Evolutionary conservation across 2,113 vertebrate genomes (phyloP).

Genomic region (Crotalus helleri): DNA sequence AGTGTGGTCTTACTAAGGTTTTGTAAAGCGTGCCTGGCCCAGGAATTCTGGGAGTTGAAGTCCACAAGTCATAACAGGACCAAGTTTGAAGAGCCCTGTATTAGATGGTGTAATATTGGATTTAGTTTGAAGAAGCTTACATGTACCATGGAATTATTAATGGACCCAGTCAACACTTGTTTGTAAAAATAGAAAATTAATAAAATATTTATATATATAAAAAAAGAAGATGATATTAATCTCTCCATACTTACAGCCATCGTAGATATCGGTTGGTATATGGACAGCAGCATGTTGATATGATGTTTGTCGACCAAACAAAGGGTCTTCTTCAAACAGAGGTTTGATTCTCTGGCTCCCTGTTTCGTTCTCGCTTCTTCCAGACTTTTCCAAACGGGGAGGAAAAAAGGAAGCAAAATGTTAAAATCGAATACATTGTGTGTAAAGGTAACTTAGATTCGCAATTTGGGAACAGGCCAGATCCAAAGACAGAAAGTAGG

Average conservation of each 20-base stretch:
- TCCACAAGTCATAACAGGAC: no score
- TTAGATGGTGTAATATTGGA: no score
- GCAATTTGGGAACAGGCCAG: background rate
- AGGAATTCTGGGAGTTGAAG: no score
- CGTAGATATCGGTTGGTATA: conserved; percentile 97
- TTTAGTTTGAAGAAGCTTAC: no score
- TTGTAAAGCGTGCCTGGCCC: no score
- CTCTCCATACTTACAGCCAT: conserved; percentile 88
- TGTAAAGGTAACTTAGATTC: background rate
- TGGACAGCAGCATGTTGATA: conserved; percentile 95
- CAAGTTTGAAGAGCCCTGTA: no score
- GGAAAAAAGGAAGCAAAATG: conserved; percentile 36
- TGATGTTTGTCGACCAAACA: conserved; percentile 86
- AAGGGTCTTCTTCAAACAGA: conserved; percentile 87
- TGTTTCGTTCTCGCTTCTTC: conserved; percentile 85
- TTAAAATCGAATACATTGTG: conserved; percentile 27
- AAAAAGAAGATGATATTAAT: no score
- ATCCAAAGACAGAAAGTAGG: background rate
- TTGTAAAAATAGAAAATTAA: no score
- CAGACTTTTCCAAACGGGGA: conserved; percentile 71
- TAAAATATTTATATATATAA: no score
- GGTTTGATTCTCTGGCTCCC: conserved; percentile 87
- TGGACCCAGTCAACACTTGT: no score
- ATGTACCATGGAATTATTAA: no score
- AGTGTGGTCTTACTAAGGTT: no score